Base-by-base conservation (phyloP, 2,888 invertebrate genomes). In the Eupelmus urozonus region DNA sequence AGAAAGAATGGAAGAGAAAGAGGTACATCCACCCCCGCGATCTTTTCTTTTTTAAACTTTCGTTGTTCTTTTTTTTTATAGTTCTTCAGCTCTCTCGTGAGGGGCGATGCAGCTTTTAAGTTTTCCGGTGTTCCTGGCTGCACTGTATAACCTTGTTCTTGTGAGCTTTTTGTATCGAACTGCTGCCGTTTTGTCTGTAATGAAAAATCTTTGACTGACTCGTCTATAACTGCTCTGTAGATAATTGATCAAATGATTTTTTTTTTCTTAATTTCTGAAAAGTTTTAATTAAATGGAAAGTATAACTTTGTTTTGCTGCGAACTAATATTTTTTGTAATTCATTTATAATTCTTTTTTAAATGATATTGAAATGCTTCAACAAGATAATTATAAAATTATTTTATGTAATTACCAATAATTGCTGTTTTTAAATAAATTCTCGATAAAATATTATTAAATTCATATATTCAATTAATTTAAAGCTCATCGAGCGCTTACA, bases 221-320 rank as follows among this genome's bases (percentile, higher is more conserved):
- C 53, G 3, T 4, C 20, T 20, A n/a, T n/a, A n/a, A n/a, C n/a
- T n/a, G n/a, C n/a, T n/a, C n/a, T n/a, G n/a, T n/a, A n/a, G n/a
- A n/a, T n/a, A n/a, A n/a, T n/a, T 53, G 45, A 13, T 16, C 13
- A 7, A 13, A 7, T 34, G 45, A 13, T 16, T 20, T 16, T 53
- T 16, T 34, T 13, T 18, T 3, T 45, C 45, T 7, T 23, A 7
- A 40, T 59, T 70, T 29, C n/a, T 55, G 18, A 11, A 42, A 65
- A 49, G 45, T 55, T 73, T 65, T 65, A 65, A 73, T 65, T 55
- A 73, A 73, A 65, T n/a, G n/a, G n/a, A n/a, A n/a, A n/a, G n/a
- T n/a, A n/a, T n/a, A n/a, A n/a, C n/a, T n/a, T n/a, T n/a, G n/a
- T n/a, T n/a, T n/a, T n/a, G n/a, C n/a, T n/a, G n/a, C n/a, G n/a